These are phyloP conservation scores for Drosophila picticornis DNA, from an alignment of 2,888 invertebrate species.

Conservation along the genomic window DNA sequence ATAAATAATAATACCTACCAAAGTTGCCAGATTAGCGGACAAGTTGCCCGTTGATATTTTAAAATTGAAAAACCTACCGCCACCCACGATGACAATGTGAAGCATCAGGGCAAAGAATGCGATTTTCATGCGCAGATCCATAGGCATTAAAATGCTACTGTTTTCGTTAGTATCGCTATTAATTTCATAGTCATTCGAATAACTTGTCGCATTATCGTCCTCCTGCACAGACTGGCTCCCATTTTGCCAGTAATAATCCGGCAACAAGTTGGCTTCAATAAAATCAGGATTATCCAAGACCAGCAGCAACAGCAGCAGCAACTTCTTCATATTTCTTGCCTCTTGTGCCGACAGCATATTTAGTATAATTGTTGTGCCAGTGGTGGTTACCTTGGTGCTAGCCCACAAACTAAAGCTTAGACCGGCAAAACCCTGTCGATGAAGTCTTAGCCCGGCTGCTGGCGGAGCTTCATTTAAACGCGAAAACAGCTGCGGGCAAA, in stretches of 20 bases:
- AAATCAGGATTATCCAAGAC: constrained; percentile 5
- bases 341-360: constrained; percentile 9
- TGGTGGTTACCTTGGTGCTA: constrained; percentile 9
- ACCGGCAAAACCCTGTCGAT: constrained; percentile 2
- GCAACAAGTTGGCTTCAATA: background rate
- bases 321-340: constrained; percentile 1
- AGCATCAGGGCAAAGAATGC: constrained; percentile 49
- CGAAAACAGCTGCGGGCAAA: constrained; percentile 51
- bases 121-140: constrained; percentile 26
- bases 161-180: constrained; percentile 7
- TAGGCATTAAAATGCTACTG: background rate
- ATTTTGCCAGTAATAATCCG: constrained; percentile 42
- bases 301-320: constrained; percentile 18
- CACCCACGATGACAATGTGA: constrained; percentile 55
- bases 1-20: constrained; percentile 57
- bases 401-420: constrained; percentile 24
- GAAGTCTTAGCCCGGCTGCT: constrained; percentile 17
- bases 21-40: constrained; percentile 7
- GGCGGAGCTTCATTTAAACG: background rate
- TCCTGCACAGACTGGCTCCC: constrained; percentile 45
- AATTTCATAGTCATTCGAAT: constrained; percentile 15
- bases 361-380: background rate
- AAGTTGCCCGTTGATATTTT: background rate
- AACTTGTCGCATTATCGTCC: constrained; percentile 24
- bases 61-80: constrained; percentile 37